These are phyloP conservation scores for Netelia virgata DNA, from an alignment of 2,888 invertebrate species.

Conservation along the genomic window DNA sequence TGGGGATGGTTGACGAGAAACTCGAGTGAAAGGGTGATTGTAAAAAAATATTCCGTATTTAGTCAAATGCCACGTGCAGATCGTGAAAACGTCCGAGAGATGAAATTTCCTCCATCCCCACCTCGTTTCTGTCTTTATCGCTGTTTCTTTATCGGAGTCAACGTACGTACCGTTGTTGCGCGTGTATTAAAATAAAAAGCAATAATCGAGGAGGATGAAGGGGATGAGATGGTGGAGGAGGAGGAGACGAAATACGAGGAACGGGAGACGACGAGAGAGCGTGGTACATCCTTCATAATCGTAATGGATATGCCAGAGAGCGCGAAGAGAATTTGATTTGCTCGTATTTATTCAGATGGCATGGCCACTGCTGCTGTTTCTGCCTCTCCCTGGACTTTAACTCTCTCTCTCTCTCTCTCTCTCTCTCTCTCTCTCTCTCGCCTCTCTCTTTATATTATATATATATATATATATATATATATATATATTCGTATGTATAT, in stretches of 20 bases:
- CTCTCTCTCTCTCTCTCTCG: not conserved
- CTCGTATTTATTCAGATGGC: conserved; percentile 72
- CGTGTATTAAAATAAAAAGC: conserved; percentile 51
- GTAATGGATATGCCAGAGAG: conserved; percentile 70
- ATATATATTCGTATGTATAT: conserved; percentile 6
- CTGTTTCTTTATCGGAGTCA: conserved; percentile 53
- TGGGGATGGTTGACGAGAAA: not conserved
- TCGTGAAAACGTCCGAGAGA: conserved; percentile 11
- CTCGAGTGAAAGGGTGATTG: conserved; percentile 22
- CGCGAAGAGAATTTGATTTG: conserved; percentile 69
- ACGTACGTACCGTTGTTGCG: conserved; percentile 21
- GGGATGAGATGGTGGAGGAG: no score
- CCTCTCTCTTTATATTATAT: no score
- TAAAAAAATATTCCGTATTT: conserved; percentile 51
- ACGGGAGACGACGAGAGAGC: conserved; percentile 35
- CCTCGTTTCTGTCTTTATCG: conserved; percentile 1
- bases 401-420: not conserved
- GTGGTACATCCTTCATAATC: conserved; percentile 65
- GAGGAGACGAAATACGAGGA: not conserved
- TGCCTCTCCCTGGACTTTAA: conserved; percentile 1
- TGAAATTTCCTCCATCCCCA: not conserved
- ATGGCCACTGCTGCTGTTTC: conserved; percentile 49
- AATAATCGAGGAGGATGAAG: conserved; percentile 9
- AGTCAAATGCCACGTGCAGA: conserved; percentile 44
- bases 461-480: no score